phyloP scores from a whole-genome alignment of 2,113 vertebrate genomes.

The Megaceryle maxima region DNA sequence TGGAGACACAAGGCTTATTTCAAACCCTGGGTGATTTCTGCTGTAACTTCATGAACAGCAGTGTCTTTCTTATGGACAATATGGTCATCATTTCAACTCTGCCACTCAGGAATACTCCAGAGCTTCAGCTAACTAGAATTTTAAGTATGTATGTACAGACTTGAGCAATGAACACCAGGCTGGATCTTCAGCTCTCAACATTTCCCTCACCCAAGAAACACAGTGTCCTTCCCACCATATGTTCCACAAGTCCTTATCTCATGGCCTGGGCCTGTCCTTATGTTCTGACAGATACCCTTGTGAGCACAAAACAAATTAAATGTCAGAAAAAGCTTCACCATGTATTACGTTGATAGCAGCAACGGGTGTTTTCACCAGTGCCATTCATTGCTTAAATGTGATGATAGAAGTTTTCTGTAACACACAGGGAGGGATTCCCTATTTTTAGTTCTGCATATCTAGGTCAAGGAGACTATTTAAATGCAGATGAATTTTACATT shows the following conservation, averaged over 20 bases:
- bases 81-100: neutral
- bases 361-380: neutral
- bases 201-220: neutral
- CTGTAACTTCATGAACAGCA: neutral
- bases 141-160: neutral
- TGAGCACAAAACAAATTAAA: neutral
- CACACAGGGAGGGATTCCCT: neutral
- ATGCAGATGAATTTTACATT: constrained; percentile 20
- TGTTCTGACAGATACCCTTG: neutral
- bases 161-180: neutral
- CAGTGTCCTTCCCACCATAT: neutral
- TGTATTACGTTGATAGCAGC: neutral
- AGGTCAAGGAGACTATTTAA: constrained; percentile 29
- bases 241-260: neutral
- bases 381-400: neutral
- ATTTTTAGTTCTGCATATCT: constrained; percentile 38
- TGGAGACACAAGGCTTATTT: neutral
- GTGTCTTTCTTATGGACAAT: neutral
- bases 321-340: neutral
- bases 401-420: neutral
- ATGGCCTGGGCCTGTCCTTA: neutral
- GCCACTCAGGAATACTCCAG: neutral
- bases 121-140: neutral
- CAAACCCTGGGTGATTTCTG: neutral
- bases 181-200: neutral